Evolutionary conservation across 2,888 invertebrate species (phyloP), one percentile per base, ranked within the genome.

Genomic region (Protula sp.): DNA sequence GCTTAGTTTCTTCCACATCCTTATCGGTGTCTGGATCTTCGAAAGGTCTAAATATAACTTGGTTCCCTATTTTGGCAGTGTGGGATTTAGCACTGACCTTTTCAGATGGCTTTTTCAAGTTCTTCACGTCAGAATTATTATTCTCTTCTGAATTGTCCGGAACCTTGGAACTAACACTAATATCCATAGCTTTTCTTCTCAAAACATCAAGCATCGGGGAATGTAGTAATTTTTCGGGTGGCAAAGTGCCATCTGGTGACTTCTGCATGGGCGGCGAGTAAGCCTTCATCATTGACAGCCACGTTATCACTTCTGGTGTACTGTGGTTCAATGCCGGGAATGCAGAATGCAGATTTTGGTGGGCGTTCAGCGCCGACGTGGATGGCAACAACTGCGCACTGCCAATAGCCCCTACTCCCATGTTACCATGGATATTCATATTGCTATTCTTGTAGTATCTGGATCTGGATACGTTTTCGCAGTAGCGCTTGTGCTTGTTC

Each of bases 401-500:
- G 38, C 19, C 19, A 9, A 14, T 9, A 38, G 38, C 38, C 9
- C 38, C 38, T 9, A 19, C 19, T 14, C 9, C 38, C 38, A 38
- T 14, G 9, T 19, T 19, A 14, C 38, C 19, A 19, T 38, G 9
- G 38, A 14, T 38, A 38, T 38, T 38, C 38, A 38, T 38, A 19
- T 9, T 38, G 38, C 19, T 38, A 19, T 14, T 14, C 38, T 19
- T 38, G 38, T 38, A 38, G 38, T 14, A 38, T 38, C 38, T 75
- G 59, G 70, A 74, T 53, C 76, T 65, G 31, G 75, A 62, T 22
- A 81, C 80, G 2, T 92, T 90, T 81, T 95, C 95, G 82, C 97
- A 98, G 83, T 94, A 94, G 69, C 94, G 86, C 83, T 94, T 94
- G 82, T 98, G 98, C 77, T 98, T 98, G 67, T 92, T 88, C 55